Evolutionary conservation across 1,140 invertebrate genomes (phyloP).

Genomic region (Polypedilum vanderplanki): DNA sequence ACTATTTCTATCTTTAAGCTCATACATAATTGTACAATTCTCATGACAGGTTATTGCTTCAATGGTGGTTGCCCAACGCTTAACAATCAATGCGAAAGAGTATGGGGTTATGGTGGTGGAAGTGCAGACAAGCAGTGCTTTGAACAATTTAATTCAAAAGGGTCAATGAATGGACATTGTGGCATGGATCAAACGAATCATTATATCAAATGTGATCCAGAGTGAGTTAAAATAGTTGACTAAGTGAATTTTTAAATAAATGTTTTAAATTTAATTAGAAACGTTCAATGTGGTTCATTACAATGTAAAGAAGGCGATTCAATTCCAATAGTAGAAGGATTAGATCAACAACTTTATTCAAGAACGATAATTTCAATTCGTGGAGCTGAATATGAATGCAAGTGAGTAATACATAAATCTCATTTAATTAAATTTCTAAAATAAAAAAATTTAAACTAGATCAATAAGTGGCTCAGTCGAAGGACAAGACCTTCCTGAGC

Average conservation of each 20-base stretch:
- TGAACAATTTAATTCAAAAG: constrained; percentile 89
- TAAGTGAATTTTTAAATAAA: constrained; percentile 11
- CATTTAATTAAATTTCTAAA: constrained; percentile 29
- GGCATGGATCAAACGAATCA: constrained; percentile 70
- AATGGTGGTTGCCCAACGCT: constrained; percentile 85
- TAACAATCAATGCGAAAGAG: constrained; percentile 75
- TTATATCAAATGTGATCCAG: constrained; percentile 76
- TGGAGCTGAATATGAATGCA: constrained; percentile 82
- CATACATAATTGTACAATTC: background rate
- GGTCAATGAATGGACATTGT: constrained; percentile 88
- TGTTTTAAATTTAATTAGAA: constrained; percentile 49
- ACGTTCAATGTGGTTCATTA: constrained; percentile 80
- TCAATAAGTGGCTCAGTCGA: constrained; percentile 61
- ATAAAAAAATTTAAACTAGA: constrained; percentile 44
- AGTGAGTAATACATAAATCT: constrained; percentile 55
- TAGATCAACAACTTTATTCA: constrained; percentile 73
- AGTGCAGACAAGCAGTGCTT: constrained; percentile 80
- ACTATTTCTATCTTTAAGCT: background rate
- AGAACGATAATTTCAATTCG: constrained; percentile 80
- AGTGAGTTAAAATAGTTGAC: constrained; percentile 51
- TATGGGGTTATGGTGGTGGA: constrained; percentile 80
- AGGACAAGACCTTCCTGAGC: constrained; percentile 55
- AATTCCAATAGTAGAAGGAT: constrained; percentile 65
- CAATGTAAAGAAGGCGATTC: constrained; percentile 81
- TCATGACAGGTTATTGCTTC: constrained; percentile 71